Percentiles rank a stretch among this genome's conserved stretches.
Conservation (phyloP, 1,140 invertebrate species). For the Melitaea cinxia region DNA sequence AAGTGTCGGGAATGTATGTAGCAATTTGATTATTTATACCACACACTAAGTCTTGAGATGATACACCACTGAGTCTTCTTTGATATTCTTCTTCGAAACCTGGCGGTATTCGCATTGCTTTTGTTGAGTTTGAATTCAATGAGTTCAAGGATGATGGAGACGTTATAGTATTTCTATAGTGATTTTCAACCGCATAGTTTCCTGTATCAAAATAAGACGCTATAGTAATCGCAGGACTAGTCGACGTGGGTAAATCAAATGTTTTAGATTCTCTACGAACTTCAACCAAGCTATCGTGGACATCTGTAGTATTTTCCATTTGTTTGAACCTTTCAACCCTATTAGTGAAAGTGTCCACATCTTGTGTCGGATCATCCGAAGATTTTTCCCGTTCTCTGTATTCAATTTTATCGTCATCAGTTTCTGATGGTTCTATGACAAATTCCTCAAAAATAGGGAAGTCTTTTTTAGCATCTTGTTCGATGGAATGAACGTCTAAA, state of each 20-base stretch:
- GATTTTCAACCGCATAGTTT: slow-evolving; percentile 71
- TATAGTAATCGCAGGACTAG: slow-evolving; percentile 52
- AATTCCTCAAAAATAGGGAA: slow-evolving; percentile 69
- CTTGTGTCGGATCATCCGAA: slow-evolving; percentile 46
- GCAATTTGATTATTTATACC: slow-evolving; percentile 22
- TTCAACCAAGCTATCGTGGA: slow-evolving; percentile 38
- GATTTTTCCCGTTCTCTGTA: slow-evolving; percentile 50
- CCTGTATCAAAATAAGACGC: slow-evolving; percentile 76
- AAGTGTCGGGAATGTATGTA: slow-evolving; percentile 46
- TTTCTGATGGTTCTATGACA: slow-evolving; percentile 66
- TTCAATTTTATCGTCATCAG: slow-evolving; percentile 68
- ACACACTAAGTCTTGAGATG: slow-evolving; percentile 5
- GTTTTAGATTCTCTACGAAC: slow-evolving; percentile 28
- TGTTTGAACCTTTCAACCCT: slow-evolving; percentile 67
- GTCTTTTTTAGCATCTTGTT: slow-evolving; percentile 72
- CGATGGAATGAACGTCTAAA: slow-evolving; percentile 69
- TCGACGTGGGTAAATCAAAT: slow-evolving; percentile 39
- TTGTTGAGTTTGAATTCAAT: slow-evolving; percentile 19
- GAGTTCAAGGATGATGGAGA: slow-evolving; percentile 38
- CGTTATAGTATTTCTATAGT: slow-evolving; percentile 58
- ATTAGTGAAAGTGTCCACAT: slow-evolving; percentile 65
- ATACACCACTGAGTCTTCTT: slow-evolving; percentile 39
- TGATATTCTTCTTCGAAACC: slow-evolving; percentile 68
- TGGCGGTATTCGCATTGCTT: slow-evolving; percentile 54
- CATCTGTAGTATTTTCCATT: slow-evolving; percentile 46